Evolutionary conservation across 2,888 invertebrate species (phyloP), one percentile per base, ranked within the genome.

Genomic region (Acanthoscelides obtectus): DNA sequence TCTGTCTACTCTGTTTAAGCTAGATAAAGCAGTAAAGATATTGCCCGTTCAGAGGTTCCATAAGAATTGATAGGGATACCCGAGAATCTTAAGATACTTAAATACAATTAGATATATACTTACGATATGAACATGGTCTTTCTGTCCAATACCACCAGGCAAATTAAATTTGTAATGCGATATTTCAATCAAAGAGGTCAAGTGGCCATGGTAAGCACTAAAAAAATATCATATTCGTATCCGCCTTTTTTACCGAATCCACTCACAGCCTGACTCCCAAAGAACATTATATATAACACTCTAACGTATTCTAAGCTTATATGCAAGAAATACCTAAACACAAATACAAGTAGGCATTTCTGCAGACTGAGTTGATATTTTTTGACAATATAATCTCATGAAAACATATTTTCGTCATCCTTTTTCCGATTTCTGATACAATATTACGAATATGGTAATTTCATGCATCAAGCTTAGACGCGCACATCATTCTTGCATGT

Each of bases 151-250:
- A 77, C 93, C 93, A 80, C 94, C 94, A 72, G 94, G 93, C 81
- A 93, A 92, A 86, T 95, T 94, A 87, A 98, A 96, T 88, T 99
- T 99, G 90, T 99, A 99, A 71, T 99, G 98, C 78, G 98, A 99
- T 83, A 99, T 94, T 87, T 97, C 96, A 88, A 99, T 97, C 86
- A 96, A 92, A 75, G 97, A 94, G 73, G 94, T 94, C 85, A 99
- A 91, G 86, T 99, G 98, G 76, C 99, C 99, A 87, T 99, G 99
- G 90, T 99, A 99, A 72, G 99, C 99, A 88, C 99, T 99, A 91
- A 81, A 90, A 89, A 88, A 89, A 89, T 78, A 81, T 71, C 72
- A 76, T 74, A 77, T 74, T 79, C 77, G 79, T 77, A 79, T 75
- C 77, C 75, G 70, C 73, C 78, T 70, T 66, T 73, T 69, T 72